Percentiles rank a stretch among this genome's conserved stretches.
Conservation (phyloP, 2,797 vertebrate genomes). For the Phrynocephalus vlangalii region DNA sequence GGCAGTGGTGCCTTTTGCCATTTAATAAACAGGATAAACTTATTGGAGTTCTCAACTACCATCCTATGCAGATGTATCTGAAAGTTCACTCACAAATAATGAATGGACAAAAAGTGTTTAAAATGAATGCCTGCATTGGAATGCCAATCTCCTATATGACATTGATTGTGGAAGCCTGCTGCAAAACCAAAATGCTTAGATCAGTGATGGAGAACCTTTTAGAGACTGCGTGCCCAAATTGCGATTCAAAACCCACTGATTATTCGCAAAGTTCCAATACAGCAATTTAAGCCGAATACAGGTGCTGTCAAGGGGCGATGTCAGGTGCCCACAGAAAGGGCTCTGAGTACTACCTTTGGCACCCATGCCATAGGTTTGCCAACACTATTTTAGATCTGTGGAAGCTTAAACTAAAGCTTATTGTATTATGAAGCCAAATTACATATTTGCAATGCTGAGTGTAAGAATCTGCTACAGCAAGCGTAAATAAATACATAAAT, state of each 20-base stretch:
- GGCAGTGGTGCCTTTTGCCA: background rate
- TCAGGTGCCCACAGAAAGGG: no score
- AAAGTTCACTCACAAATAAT: background rate
- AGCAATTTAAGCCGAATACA: no score
- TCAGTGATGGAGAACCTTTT: no score
- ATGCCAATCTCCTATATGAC: background rate
- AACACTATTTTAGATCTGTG: conserved; percentile 1
- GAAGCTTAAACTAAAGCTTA: conserved; percentile 28
- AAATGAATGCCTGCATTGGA: background rate
- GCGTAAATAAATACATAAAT: background rate
- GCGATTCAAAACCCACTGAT: no score
- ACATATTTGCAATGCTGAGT: background rate
- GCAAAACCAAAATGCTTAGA: background rate
- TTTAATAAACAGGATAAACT: conserved; percentile 14
- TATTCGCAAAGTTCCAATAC: no score
- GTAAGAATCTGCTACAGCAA: background rate
- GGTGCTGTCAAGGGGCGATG: no score
- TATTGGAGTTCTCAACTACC: background rate
- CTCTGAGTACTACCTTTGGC: no score
- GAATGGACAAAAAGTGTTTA: background rate
- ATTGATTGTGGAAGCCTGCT: background rate
- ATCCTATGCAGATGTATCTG: background rate
- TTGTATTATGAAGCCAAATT: conserved; percentile 11
- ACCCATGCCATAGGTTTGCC: no score
- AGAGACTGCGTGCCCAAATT: no score